Conservation (phyloP, 1,140 invertebrate species). For the Aethina tumida region DNA sequence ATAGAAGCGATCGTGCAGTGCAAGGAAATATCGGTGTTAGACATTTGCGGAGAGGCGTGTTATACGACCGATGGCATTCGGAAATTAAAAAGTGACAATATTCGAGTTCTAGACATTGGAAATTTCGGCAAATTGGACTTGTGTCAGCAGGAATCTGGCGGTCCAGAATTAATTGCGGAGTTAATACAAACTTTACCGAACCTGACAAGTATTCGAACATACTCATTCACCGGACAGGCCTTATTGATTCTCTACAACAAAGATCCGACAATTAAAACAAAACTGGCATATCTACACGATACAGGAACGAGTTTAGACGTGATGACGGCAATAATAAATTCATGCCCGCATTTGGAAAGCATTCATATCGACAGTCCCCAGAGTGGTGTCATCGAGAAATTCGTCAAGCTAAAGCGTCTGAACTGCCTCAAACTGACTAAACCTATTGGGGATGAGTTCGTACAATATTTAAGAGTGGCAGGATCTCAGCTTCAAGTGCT, state of each 20-base stretch:
- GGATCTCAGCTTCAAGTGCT: conserved; percentile 45
- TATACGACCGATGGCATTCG: conserved; percentile 18
- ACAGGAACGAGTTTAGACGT: conserved; percentile 44
- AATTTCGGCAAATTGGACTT: conserved; percentile 54
- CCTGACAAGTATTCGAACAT: conserved; percentile 48
- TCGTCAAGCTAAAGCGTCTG: conserved; percentile 41
- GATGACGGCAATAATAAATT: conserved; percentile 43
- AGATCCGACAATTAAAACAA: conserved; percentile 43
- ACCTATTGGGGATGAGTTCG: conserved; percentile 48
- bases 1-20: conserved; percentile 47
- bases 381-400: conserved; percentile 39
- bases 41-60: conserved; percentile 48
- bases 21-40: conserved; percentile 45
- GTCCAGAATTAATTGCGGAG: conserved; percentile 37
- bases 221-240: conserved; percentile 52
- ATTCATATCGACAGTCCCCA: conserved; percentile 50
- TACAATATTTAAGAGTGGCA: conserved; percentile 43
- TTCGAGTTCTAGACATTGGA: conserved; percentile 51
- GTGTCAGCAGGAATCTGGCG: conserved; percentile 42
- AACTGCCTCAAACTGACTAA: conserved; percentile 51
- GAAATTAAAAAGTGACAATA: conserved; percentile 36
- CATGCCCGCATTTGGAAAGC: conserved; percentile 49
- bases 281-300: conserved; percentile 51
- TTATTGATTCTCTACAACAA: conserved; percentile 43
- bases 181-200: conserved; percentile 49